Base-by-base conservation (phyloP, 30 jellyfish, hydroid and myxozoan genomes). In the Aurelia coerulea region DNA sequence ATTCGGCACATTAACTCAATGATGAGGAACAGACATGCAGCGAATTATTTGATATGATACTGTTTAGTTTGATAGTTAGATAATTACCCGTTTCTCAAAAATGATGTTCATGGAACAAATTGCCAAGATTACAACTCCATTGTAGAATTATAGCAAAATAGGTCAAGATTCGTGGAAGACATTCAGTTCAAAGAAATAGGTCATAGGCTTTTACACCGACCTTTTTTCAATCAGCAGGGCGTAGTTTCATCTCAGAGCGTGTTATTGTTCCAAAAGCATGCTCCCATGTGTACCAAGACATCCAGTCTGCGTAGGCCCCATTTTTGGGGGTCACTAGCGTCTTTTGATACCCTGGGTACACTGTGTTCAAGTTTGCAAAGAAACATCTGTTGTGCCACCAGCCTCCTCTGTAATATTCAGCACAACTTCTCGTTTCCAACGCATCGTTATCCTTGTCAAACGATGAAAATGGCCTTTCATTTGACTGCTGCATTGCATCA, bases 351-450 rank as follows among this genome's bases (percentile, higher is more conserved):
- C 42, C 42, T 2, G 76, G 76, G 42, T 66, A 66, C 34, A 4
- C 42, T 3, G 10, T 66, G 32, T 66, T 66, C 34, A 13, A 32
- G n/a, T 18, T 66, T 23, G 76, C 76, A 17, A 4, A 2, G 32
- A 18, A 66, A 10, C 76, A 66, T 2, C 15, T 2, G 76, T 13
- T 66, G 50, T 66, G 76, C 76, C 76, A 66, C 76, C 76, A 66
- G 34, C 42, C 76, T 66, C 76, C 76, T 66, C 15, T 66, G 76
- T 23, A 66, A 66, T 2, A 29, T 29, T 12, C 42, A 2, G 76
- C 76, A 29, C 76, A 66, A 2, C 15, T 29, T 17, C 6, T 0
- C 51, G 35, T 32, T 15, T 14, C 10, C 10, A 1, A 4, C 6
- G 16, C 16, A 29, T 66, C 76, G 42, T 66, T 66, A 66, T 66